Evolutionary conservation across 2,797 vertebrate species (phyloP).

Genomic region (Catostomus latipinnis): DNA sequence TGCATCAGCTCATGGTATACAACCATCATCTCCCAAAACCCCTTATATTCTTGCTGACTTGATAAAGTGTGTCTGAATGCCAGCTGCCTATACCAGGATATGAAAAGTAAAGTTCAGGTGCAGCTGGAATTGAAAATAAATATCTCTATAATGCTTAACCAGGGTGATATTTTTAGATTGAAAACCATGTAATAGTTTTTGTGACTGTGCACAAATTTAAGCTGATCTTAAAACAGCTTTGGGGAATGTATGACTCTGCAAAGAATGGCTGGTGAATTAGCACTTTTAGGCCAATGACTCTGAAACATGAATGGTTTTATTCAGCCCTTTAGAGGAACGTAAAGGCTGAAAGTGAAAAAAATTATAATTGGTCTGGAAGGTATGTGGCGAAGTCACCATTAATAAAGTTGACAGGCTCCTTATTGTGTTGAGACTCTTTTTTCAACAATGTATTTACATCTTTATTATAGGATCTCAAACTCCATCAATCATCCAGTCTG

Average conservation of each 20-base stretch:
- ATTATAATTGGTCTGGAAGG: not conserved
- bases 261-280: not conserved
- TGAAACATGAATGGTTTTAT: slow-evolving; percentile 32
- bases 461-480: not conserved
- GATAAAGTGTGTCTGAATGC: slow-evolving; percentile 2
- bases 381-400: not conserved
- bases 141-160: not conserved
- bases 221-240: slow-evolving; percentile 11
- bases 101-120: slow-evolving; percentile 9
- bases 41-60: slow-evolving; percentile 24
- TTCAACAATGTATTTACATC: not conserved
- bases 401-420: not conserved
- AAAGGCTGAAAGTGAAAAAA: not conserved
- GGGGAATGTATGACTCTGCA: slow-evolving; percentile 8
- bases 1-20: not conserved
- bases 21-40: slow-evolving; percentile 21
- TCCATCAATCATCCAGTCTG: slow-evolving; percentile 15
- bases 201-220: slow-evolving; percentile 18
- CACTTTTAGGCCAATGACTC: slow-evolving; percentile 29
- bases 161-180: slow-evolving; percentile 11
- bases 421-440: not conserved
- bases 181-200: slow-evolving; percentile 7
- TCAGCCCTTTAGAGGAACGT: not conserved
- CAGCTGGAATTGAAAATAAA: not conserved
- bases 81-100: slow-evolving; percentile 10